Evolutionary conservation across 1,140 invertebrate species (phyloP).

Genomic region (Calephelis virginiensis): DNA sequence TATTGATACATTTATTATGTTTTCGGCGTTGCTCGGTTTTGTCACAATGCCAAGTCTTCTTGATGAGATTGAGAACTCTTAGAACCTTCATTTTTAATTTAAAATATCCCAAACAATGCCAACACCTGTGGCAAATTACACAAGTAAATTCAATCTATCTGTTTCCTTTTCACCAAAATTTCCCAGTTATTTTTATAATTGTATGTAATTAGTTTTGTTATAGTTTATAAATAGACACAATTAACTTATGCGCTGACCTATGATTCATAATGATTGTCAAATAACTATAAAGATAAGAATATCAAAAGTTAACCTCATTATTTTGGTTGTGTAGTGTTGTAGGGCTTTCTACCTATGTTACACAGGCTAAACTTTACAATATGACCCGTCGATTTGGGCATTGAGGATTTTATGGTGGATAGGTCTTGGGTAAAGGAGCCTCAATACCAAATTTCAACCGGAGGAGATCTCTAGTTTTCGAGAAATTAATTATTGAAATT

Average conservation of each 20-base stretch:
- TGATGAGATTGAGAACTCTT: slow-evolving; percentile 10
- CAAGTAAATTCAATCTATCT: neutral
- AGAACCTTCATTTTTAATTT: slow-evolving; percentile 5
- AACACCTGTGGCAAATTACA: neutral
- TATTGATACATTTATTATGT: slow-evolving; percentile 19
- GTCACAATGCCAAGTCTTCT: slow-evolving; percentile 23
- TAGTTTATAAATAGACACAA: slow-evolving; percentile 4
- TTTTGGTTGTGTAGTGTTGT: no score
- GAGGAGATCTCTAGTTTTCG: no score
- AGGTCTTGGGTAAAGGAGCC: no score
- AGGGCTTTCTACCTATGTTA: no score
- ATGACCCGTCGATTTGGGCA: no score
- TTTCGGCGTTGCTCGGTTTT: slow-evolving; percentile 23
- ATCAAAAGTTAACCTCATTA: no score
- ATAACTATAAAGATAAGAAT: neutral
- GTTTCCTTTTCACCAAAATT: neutral
- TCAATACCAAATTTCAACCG: no score
- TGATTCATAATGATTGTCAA: neutral
- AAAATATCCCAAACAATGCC: neutral
- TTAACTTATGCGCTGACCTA: neutral
- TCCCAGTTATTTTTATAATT: neutral
- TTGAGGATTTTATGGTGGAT: no score
- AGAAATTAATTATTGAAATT: no score
- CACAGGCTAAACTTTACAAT: no score
- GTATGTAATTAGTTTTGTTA: neutral